Evolutionary conservation across 2,888 invertebrate genomes (phyloP).

Genomic region (Dorcus parallelipipedus): DNA sequence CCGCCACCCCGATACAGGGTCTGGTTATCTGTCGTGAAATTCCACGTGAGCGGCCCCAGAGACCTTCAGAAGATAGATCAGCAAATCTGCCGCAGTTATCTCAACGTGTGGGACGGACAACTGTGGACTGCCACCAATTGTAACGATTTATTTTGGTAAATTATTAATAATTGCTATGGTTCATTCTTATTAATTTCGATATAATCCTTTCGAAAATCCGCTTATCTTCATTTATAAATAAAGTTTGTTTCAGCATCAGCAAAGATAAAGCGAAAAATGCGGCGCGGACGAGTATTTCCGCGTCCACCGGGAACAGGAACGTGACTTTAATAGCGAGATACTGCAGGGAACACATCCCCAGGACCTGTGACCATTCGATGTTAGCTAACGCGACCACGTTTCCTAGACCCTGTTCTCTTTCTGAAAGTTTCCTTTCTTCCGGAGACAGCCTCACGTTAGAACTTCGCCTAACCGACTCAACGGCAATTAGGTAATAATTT

Average conservation of each 20-base stretch:
- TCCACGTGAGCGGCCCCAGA: slow-evolving; percentile 68
- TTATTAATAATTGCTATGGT: slow-evolving; percentile 18
- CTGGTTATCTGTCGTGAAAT: slow-evolving; percentile 84
- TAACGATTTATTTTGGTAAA: slow-evolving; percentile 79
- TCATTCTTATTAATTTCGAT: too few relatives aligned
- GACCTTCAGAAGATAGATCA: slow-evolving; percentile 65
- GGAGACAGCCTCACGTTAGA: slow-evolving; percentile 79
- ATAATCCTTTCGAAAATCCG: neutral
- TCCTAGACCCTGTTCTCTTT: slow-evolving; percentile 69
- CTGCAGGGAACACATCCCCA: slow-evolving; percentile 77
- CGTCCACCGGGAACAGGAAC: slow-evolving; percentile 58
- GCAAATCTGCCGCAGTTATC: slow-evolving; percentile 77
- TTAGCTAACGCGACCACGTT: slow-evolving; percentile 53
- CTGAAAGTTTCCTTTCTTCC: slow-evolving; percentile 80
- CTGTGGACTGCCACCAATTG: slow-evolving; percentile 72
- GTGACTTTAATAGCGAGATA: slow-evolving; percentile 77
- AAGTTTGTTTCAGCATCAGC: slow-evolving; percentile 32
- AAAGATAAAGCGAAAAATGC: slow-evolving; percentile 38
- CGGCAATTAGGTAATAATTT: slow-evolving; percentile 66
- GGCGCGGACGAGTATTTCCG: slow-evolving; percentile 32
- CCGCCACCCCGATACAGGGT: slow-evolving; percentile 71
- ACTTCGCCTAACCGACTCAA: slow-evolving; percentile 75
- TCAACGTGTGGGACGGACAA: slow-evolving; percentile 86
- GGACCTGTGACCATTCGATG: slow-evolving; percentile 79
- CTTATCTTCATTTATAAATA: neutral